Percentiles rank a stretch among this genome's conserved stretches.
These are phyloP conservation scores for Aleiodes testaceus DNA, from an alignment of 2,888 invertebrate species.

Conservation along the genomic window DNA sequence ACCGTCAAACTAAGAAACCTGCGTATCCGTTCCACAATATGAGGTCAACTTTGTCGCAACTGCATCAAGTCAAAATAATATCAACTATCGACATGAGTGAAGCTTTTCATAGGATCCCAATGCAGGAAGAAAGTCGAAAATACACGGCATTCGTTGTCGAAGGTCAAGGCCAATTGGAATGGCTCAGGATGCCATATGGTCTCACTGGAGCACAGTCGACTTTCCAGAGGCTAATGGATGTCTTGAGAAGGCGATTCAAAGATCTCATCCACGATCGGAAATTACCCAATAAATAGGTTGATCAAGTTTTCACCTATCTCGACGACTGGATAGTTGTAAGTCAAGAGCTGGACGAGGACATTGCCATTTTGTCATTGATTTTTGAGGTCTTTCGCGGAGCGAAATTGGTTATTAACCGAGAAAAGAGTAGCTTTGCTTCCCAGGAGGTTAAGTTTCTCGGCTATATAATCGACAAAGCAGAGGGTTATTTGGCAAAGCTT, in stretches of 20 bases:
- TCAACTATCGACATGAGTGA: conserved; percentile 48
- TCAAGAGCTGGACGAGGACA: too few species aligned
- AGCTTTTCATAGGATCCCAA: conserved; percentile 47
- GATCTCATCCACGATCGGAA: conserved; percentile 28
- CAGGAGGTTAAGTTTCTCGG: conserved; percentile 45
- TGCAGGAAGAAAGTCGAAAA: conserved; percentile 41
- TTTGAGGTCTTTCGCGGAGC: conserved; percentile 44
- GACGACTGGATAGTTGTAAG: conserved; percentile 49
- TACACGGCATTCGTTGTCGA: conserved; percentile 46
- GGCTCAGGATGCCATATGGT: conserved; percentile 48
- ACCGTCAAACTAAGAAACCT: conserved; percentile 42
- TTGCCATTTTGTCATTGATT: conserved; percentile 23
- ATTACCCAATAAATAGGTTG: conserved; percentile 39
- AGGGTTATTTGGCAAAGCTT: conserved; percentile 22
- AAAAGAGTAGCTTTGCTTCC: conserved; percentile 49
- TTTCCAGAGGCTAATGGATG: conserved; percentile 45
- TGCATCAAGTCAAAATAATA: conserved; percentile 42
- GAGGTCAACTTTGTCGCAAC: conserved; percentile 44
- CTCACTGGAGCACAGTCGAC: conserved; percentile 44
- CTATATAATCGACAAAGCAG: conserved; percentile 43
- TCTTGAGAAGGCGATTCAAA: conserved; percentile 32
- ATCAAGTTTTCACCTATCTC: conserved; percentile 44
- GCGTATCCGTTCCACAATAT: conserved; percentile 46
- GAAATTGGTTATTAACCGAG: conserved; percentile 41
- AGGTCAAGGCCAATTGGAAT: conserved; percentile 41